phyloP scores from a whole-genome alignment of 2,113 vertebrate genomes.

The Upupa epops region DNA sequence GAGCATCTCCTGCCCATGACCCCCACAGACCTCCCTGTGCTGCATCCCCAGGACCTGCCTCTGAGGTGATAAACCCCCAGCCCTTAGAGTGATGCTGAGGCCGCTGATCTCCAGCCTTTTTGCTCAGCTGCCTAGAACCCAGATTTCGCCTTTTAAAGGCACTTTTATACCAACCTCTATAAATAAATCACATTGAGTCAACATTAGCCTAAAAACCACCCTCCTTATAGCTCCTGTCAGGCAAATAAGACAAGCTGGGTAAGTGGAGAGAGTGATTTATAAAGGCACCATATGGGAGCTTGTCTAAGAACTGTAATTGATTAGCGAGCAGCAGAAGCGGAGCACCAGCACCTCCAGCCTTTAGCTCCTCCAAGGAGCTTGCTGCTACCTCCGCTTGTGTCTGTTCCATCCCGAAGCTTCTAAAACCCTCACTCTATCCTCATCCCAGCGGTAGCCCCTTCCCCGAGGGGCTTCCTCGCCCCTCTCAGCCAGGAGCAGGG shows the following conservation, averaged over 20 bases:
- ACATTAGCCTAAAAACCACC: constrained; percentile 34
- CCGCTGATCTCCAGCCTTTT: not conserved
- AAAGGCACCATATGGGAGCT: constrained; percentile 63
- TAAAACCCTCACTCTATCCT: not conserved
- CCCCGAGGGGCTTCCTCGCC: not conserved
- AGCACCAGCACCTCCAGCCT: not conserved
- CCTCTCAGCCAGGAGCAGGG: not conserved
- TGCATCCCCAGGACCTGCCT: fast-evolving
- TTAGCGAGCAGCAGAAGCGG: constrained; percentile 25
- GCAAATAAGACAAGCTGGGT: constrained; percentile 50
- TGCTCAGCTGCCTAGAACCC: not conserved
- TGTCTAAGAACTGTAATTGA: constrained; percentile 48
- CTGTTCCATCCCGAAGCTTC: fast-evolving
- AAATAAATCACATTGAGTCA: constrained; percentile 53
- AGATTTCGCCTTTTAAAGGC: not conserved
- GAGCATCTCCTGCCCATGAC: not conserved
- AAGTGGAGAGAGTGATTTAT: constrained; percentile 50
- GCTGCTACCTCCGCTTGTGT: too few species aligned
- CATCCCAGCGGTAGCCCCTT: fast-evolving
- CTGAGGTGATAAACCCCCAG: not conserved
- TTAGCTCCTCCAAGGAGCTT: not conserved
- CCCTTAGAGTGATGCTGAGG: not conserved
- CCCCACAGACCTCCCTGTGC: not conserved
- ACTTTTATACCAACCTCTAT: not conserved
- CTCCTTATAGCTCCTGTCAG: constrained; percentile 45